Percentiles rank a stretch among this genome's conserved stretches.
phyloP scores from a whole-genome alignment of 2,888 invertebrate species.

The Vesta saturnalis region DNA sequence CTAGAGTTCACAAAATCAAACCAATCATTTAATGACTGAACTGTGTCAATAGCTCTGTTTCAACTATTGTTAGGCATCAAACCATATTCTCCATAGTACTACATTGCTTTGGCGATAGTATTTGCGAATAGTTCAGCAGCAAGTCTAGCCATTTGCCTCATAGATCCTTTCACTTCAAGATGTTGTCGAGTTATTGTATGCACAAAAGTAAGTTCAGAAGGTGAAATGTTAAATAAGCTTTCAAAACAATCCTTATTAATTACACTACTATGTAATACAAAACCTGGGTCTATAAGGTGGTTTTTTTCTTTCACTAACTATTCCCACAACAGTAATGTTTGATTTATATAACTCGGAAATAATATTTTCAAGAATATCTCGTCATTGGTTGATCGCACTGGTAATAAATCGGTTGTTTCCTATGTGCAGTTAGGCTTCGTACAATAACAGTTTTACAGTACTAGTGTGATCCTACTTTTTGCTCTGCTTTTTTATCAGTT shows the following conservation, averaged over 20 bases:
- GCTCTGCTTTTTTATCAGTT: constrained; percentile 43
- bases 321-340: too few relatives aligned
- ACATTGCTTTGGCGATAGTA: constrained; percentile 26
- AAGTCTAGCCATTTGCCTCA: constrained; percentile 7
- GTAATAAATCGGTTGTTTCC: constrained; percentile 42
- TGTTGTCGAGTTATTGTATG: too few relatives aligned
- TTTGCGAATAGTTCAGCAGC: constrained; percentile 16
- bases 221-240: too few relatives aligned
- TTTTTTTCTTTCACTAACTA: too few relatives aligned
- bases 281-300: too few relatives aligned
- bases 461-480: constrained; percentile 45
- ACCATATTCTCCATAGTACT: constrained; percentile 22
- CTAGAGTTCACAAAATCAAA: constrained; percentile 32
- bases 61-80: constrained; percentile 15
- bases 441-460: constrained; percentile 44
- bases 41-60: constrained; percentile 15
- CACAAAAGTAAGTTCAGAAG: too few relatives aligned
- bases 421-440: constrained; percentile 39
- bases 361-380: not conserved
- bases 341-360: too few relatives aligned
- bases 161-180: too few relatives aligned
- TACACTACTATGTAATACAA: too few relatives aligned
- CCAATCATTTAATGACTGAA: constrained; percentile 30
- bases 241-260: too few relatives aligned
- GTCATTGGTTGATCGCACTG: constrained; percentile 14